phyloP scores from a whole-genome alignment of 2,113 vertebrate species.

The Ophiodon elongatus region DNA sequence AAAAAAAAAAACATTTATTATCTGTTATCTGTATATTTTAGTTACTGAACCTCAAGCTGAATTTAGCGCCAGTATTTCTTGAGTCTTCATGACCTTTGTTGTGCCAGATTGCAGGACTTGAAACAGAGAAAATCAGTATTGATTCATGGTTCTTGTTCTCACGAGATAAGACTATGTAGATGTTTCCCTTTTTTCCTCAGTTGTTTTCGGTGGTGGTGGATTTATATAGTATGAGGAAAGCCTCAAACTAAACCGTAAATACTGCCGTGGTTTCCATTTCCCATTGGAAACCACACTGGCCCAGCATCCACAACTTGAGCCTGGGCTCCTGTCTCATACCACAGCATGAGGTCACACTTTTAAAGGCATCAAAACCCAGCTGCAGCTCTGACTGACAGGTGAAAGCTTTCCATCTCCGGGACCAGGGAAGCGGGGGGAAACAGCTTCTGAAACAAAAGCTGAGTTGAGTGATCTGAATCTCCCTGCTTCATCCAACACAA shows the following conservation, averaged over 20 bases:
- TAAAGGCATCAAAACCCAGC: conserved; percentile 70
- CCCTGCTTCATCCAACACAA: conserved; percentile 22
- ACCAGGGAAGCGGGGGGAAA: neutral
- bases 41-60: conserved; percentile 1
- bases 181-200: conserved; percentile 35
- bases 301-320: conserved; percentile 40
- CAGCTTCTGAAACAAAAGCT: conserved; percentile 53
- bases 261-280: conserved; percentile 63
- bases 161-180: conserved; percentile 39
- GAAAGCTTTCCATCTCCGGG: conserved; percentile 62
- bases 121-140: conserved; percentile 62
- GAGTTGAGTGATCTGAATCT: conserved; percentile 48
- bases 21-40: conserved; percentile 3
- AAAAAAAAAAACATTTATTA: conserved; percentile 11
- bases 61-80: conserved; percentile 10
- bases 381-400: conserved; percentile 72
- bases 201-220: conserved; percentile 47
- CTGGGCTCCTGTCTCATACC: conserved; percentile 59
- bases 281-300: conserved; percentile 61
- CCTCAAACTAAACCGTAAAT: conserved; percentile 56
- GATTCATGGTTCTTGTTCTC: conserved; percentile 63
- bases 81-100: conserved; percentile 43
- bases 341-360: conserved; percentile 69
- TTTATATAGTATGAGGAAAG: conserved; percentile 50
- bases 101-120: conserved; percentile 20